Conservation (phyloP, 2,113 vertebrate species). For the Psilopsiagon aurifrons region DNA sequence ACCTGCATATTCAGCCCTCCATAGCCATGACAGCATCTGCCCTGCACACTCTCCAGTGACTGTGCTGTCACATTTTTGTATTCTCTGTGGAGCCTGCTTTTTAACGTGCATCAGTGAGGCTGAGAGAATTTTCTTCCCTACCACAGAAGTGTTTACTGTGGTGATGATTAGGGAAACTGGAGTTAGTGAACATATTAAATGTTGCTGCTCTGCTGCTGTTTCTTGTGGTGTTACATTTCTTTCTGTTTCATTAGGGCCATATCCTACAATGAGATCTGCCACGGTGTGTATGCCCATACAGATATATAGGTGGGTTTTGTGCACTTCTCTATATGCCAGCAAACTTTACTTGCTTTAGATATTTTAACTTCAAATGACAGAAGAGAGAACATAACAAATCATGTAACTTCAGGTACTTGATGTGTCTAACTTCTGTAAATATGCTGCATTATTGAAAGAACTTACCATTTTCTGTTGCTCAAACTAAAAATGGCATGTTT, state of each 20-base stretch:
- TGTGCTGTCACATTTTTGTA: neutral
- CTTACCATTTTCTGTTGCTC: neutral
- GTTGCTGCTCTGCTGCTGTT: neutral
- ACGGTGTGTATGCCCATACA: neutral
- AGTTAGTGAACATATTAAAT: neutral
- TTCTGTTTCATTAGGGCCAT: neutral
- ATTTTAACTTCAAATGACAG: neutral
- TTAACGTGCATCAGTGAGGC: neutral
- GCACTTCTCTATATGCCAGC: neutral
- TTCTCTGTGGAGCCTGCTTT: fast-evolving
- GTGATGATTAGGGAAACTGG: neutral
- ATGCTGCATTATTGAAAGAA: neutral
- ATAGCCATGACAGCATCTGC: neutral
- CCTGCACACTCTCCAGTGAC: neutral
- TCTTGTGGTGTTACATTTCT: neutral
- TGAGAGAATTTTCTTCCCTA: neutral
- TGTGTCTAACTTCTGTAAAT: neutral
- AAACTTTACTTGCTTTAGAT: neutral
- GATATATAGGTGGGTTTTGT: neutral
- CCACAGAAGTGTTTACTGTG: neutral
- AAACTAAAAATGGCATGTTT: neutral
- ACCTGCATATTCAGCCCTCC: neutral
- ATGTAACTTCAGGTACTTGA: neutral
- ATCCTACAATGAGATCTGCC: neutral
- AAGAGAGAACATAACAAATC: neutral